Evolutionary conservation across 2,113 vertebrate genomes (phyloP), one percentile per base, ranked within the genome.

Genomic region (Lycocorax pyrrhopterus): DNA sequence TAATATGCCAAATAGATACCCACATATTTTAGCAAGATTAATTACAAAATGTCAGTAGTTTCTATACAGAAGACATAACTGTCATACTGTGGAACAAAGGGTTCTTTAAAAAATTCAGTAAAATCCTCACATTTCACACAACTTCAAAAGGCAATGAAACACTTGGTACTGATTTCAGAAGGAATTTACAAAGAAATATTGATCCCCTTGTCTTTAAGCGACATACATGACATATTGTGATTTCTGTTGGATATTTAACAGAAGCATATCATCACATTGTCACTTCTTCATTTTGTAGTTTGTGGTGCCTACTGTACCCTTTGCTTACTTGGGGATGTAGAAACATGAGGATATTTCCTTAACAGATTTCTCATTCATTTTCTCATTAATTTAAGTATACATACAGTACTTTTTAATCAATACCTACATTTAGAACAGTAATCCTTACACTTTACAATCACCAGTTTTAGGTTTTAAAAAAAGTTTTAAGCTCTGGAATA

Each of bases 231-330:
- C 71, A 64, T 72, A 79, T 11, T 76, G 33, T 56, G 27, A 90
- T 90, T 94, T 94, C 58, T 95, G 23, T 10, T 93, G 59, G 78
- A 52, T 90, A 73, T 69, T 96, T 87, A 93, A 63, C 68, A 73
- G 66, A 95, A 93, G 22, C 55, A 84, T 29, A 63, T 71, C 52
- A 89, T 51, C 47, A 85, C 16, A 44, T 43, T 93, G 72, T 69
- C 79, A 84, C 2, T 52, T 52, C 29, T 12, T 90, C n/a, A 26
- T 63, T 82, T 80, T 52, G 53, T 47, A 69, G 15, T 49, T 83
- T 91, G 27, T 67, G 43, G 39, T 39, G 37, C 21, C 49, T 91
- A 37, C 21, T 56, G 21, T 63, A 69, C 23, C 13, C 63, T 41
- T 73, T 67, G 30, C 33, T 21, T 59, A 17, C 15, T 46, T 62